Percentiles rank a stretch among this genome's conserved stretches.
phyloP scores from a whole-genome alignment of 2,113 vertebrate species.

The Arenaria interpres region DNA sequence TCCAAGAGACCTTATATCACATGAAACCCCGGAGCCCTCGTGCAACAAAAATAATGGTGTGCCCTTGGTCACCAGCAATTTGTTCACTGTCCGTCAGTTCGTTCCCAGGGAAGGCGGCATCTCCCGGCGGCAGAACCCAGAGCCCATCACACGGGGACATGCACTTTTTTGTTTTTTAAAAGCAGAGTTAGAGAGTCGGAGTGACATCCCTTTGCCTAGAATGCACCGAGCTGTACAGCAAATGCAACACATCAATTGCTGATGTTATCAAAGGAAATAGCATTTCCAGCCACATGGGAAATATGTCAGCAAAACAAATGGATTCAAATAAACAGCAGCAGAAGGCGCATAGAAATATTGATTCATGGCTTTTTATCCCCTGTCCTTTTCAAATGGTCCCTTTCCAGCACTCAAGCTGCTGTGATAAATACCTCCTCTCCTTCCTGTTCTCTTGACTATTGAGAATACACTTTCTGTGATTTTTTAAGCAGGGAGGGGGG shows the following conservation, averaged over 20 bases:
- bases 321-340: constrained; percentile 57
- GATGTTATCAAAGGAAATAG: constrained; percentile 64
- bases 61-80: neutral
- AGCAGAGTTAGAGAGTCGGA: neutral
- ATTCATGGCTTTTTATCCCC: constrained; percentile 56
- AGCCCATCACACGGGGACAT: neutral
- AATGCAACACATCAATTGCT: constrained; percentile 24
- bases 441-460: neutral
- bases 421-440: constrained; percentile 23
- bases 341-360: constrained; percentile 27
- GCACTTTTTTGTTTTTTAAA: neutral
- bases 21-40: neutral
- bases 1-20: neutral
- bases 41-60: neutral
- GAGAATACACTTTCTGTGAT: neutral
- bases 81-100: neutral
- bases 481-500: neutral
- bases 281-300: constrained; percentile 55
- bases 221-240: neutral
- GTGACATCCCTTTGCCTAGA: neutral
- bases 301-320: constrained; percentile 70
- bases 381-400: constrained; percentile 50
- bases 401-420: constrained; percentile 8
- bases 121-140: neutral
- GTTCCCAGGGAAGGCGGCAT: neutral